These are phyloP conservation scores for Porites australiensis DNA, from an alignment of 64 coral and sea anemone species.

Conservation along the genomic window DNA sequence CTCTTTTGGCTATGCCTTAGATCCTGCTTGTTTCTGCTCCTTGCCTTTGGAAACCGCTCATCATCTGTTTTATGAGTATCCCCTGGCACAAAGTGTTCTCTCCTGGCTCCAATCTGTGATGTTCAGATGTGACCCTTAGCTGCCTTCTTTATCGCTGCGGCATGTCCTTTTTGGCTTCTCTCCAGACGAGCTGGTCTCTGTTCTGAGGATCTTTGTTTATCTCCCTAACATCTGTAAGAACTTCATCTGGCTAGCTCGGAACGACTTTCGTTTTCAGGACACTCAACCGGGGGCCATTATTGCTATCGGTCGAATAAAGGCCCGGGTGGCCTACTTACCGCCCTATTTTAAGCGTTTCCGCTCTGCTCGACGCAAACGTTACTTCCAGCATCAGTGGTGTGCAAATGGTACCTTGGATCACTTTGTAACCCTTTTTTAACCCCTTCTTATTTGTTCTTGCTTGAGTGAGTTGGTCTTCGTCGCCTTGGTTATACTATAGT, in stretches of 20 bases:
- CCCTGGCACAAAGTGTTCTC: background rate
- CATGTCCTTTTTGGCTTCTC: slow-evolving; percentile 7
- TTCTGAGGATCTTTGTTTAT: background rate
- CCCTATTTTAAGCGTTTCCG: too few relatives aligned
- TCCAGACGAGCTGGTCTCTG: background rate
- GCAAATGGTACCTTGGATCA: background rate
- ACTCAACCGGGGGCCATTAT: background rate
- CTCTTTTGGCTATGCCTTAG: background rate
- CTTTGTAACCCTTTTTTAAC: too few relatives aligned
- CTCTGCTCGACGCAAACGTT: background rate
- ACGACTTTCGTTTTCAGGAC: background rate
- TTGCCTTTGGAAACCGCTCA: background rate
- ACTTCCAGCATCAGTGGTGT: background rate
- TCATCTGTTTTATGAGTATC: background rate
- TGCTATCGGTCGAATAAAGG: background rate
- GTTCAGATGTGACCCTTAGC: too few relatives aligned
- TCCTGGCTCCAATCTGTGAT: background rate
- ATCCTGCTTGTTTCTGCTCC: background rate
- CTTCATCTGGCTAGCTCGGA: background rate
- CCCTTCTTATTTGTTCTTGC: too few relatives aligned
- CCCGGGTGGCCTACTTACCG: background rate
- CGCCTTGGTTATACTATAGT: too few relatives aligned
- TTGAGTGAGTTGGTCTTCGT: too few relatives aligned
- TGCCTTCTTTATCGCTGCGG: background rate
- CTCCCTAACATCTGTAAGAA: background rate